Evolutionary conservation across 2,888 invertebrate species (phyloP), one percentile per base, ranked within the genome.

Genomic region (Amaurobius ferox): DNA sequence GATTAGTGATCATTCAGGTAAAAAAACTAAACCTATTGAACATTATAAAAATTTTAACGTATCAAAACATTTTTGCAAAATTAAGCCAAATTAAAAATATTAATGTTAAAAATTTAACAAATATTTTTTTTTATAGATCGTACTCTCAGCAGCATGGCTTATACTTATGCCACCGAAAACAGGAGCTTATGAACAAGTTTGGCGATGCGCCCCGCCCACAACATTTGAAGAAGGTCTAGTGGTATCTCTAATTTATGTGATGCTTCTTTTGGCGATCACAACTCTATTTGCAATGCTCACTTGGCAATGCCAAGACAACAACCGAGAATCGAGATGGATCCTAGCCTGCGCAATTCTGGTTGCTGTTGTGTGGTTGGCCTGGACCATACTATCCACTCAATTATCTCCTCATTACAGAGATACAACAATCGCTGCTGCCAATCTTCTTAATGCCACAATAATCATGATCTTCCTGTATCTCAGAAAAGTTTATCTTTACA

Each of bases 71-170:
- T 35, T 35, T 35, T 35, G 35, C 6, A 5, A 5, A 19, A 19
- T 55, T 55, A 13, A 55, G 5, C 3, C 16, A 3, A 55, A 23
- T 55, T 55, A 55, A 55, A 55, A 55, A 19, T 23, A 55, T 13
- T 19, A 55, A 55, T 19, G 5, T 16, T 19, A 9, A 55, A 5
- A 19, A 9, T 55, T 55, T 55, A 5, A 7, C n/a, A 3, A 16
- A 64, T 64, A 9, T 30, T 16, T 28, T 55, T 55, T 16, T 1
- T 70, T 55, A 7, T 55, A 86, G 86, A 90, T 91, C 26, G 90
- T 91, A 66, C 90, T 92, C 29, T 91, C 91, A 23, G 90, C 90
- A 1, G 91, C 92, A 61, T 92, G 92, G 92, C 89, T 92, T 23
- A 90, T 92, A 55, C 89, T 92, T 3, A 90, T 90, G 61, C 90